These are phyloP conservation scores for Siphamia tubifer DNA, from an alignment of 2,113 vertebrate genomes.

Conservation along the genomic window DNA sequence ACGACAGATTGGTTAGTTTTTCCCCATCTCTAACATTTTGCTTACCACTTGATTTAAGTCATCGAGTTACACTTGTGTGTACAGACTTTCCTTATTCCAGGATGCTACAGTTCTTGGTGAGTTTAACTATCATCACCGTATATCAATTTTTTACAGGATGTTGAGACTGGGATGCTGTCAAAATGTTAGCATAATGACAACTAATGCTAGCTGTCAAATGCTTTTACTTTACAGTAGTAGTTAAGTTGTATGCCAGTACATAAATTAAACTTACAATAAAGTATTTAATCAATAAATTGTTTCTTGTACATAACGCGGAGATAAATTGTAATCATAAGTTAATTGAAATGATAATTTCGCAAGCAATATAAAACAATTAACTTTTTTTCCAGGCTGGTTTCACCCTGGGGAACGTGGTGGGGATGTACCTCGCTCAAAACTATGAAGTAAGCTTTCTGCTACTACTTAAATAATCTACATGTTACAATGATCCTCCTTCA, in stretches of 20 bases:
- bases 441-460: constrained; percentile 87
- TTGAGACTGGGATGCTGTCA: background rate
- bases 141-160: background rate
- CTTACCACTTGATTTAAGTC: background rate
- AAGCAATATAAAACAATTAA: no score
- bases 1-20: background rate
- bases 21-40: background rate
- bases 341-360: no score
- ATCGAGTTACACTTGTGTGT: background rate
- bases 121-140: constrained; percentile 12
- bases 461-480: background rate
- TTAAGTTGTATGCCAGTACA: no score
- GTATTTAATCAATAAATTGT: no score
- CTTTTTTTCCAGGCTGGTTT: constrained; percentile 87
- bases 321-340: no score
- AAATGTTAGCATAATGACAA: background rate
- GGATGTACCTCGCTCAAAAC: constrained; percentile 97
- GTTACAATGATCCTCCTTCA: background rate
- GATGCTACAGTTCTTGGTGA: constrained; percentile 82
- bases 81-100: background rate
- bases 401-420: constrained; percentile 93
- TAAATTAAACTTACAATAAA: no score
- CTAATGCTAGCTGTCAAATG: background rate
- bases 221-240: no score
- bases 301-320: no score